phyloP scores from a whole-genome alignment of 2,888 invertebrate genomes.

The Latrodectus elegans region DNA sequence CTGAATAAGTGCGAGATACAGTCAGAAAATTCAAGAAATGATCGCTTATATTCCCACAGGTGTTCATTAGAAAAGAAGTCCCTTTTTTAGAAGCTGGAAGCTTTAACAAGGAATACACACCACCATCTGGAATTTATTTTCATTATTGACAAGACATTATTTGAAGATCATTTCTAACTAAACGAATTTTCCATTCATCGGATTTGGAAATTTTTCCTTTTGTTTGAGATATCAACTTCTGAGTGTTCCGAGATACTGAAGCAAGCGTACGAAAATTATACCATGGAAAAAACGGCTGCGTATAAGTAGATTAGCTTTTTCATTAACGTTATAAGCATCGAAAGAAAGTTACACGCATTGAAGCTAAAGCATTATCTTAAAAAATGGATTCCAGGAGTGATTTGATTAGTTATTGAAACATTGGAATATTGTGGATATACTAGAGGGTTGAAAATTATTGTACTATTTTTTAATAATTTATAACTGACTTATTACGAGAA shows the following conservation, averaged over 20 bases:
- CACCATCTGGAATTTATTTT: slow-evolving; percentile 22
- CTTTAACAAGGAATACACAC: slow-evolving; percentile 11
- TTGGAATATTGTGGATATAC: slow-evolving; percentile 6
- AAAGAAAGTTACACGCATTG: neutral
- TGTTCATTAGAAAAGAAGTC: slow-evolving; percentile 11
- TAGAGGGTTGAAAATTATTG: neutral
- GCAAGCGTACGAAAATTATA: slow-evolving; percentile 26
- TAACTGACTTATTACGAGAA: neutral
- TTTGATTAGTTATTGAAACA: neutral
- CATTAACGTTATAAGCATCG: neutral
- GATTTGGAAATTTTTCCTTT: slow-evolving; percentile 38
- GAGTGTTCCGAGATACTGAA: slow-evolving; percentile 13
- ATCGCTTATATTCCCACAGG: slow-evolving; percentile 16
- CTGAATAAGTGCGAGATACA: neutral
- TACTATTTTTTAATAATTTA: neutral
- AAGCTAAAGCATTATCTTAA: neutral
- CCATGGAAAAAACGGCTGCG: slow-evolving; percentile 25
- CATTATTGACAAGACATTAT: neutral
- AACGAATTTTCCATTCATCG: slow-evolving; percentile 10
- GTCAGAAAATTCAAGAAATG: neutral
- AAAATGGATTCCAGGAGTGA: slow-evolving; percentile 13
- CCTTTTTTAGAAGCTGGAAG: slow-evolving; percentile 1
- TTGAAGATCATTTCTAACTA: slow-evolving; percentile 19
- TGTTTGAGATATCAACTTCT: slow-evolving; percentile 28
- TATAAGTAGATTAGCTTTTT: slow-evolving; percentile 31